Evolutionary conservation across 1,140 invertebrate species (phyloP), one percentile per base, ranked within the genome.

Genomic region (Arion vulgaris): DNA sequence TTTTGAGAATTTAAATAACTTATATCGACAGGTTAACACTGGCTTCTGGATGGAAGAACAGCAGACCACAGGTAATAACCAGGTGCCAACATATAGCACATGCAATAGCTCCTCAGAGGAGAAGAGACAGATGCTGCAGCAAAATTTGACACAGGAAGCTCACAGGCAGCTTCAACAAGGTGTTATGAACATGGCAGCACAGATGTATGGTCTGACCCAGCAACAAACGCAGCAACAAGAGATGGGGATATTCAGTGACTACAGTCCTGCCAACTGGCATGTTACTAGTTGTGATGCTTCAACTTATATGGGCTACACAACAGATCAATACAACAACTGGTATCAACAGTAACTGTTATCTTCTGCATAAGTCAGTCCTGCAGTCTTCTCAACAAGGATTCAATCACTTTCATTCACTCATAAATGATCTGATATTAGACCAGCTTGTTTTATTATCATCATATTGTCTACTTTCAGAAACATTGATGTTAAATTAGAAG

Each of bases 41-140:
- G 32, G 45, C 19, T 53, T 11, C 32, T 77, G 74, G 74, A 26
- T 49, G 28, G 45, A 9, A 15, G 74, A 57, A 15, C 49, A 77
- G 74, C 45, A 53, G 53, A 45, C 4, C n/a, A 49, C 28, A 19
- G n/a, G 39, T 17, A 34, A 77, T 39, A 36, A 23, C 2, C 49
- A 62, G 74, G 28, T 26, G 7, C 28, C 74, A 17, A 15, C 41
- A 34, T 4, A 39, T 39, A 51, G 32, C 74, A 77, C 74, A 36
- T 2, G 9, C 74, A 57, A 51, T 49, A 62, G 13, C 49, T 28
- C 28, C 45, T 1, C 57, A 28, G 49, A 79, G 19, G 77, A 79
- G 34, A 79, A 68, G 62, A 51, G 62, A 23, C 53, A 66, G 36
- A 79, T 68, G 53, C 77, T 38, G 62, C 77, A 79, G 36, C 77